Percentiles rank a stretch among this genome's conserved stretches.
phyloP scores from a whole-genome alignment of 2,797 vertebrate genomes.

The Ara ararauna region DNA sequence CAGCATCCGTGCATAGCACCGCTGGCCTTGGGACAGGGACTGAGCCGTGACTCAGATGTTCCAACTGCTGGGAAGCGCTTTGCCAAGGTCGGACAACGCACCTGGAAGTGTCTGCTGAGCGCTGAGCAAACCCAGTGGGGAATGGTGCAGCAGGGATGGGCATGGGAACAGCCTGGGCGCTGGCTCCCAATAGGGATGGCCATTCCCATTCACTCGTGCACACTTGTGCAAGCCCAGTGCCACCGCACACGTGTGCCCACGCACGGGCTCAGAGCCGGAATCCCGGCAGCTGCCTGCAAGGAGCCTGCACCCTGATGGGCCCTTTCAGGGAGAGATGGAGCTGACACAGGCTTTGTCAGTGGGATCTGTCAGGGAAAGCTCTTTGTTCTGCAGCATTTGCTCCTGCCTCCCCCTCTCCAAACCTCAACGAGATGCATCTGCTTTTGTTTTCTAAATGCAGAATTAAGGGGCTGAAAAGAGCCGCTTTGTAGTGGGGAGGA shows the following conservation, averaged over 20 bases:
- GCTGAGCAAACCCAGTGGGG: neutral
- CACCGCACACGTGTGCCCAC: neutral
- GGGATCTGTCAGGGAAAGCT: conserved; percentile 47
- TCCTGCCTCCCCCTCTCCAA: conserved; percentile 47
- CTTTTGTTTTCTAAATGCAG: conserved; percentile 73
- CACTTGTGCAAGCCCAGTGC: rapidly evolving
- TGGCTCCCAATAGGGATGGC: rapidly evolving
- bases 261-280: neutral
- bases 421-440: conserved; percentile 54
- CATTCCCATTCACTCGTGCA: rapidly evolving
- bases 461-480: conserved; percentile 58
- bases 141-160: rapidly evolving
- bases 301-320: conserved; percentile 20
- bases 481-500: conserved; percentile 58
- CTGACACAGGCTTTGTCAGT: conserved; percentile 66
- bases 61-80: neutral
- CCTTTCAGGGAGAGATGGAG: conserved; percentile 26
- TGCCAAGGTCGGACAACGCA: neutral
- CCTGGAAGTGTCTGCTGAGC: neutral
- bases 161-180: rapidly evolving
- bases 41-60: neutral
- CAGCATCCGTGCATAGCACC: rapidly evolving
- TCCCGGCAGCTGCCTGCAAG: conserved; percentile 4
- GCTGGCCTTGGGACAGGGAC: neutral
- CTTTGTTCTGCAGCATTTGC: conserved; percentile 65